Evolutionary conservation across 2,113 vertebrate species (phyloP).

Genomic region (Nansenia antarctica): DNA sequence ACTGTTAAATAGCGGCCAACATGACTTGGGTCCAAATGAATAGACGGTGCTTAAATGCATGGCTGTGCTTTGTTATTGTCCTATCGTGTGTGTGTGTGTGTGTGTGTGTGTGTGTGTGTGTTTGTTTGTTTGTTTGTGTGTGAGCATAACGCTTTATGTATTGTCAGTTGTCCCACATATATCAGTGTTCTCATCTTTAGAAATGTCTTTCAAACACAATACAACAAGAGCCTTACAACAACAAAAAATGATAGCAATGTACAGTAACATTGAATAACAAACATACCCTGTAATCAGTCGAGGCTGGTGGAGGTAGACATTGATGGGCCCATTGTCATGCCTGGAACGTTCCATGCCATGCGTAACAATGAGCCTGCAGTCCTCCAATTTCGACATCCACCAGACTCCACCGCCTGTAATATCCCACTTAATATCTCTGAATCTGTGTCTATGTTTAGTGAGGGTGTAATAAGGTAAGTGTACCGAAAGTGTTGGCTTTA

Average conservation of each 20-base stretch:
- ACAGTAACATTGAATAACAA: not conserved
- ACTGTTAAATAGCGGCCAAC: constrained; percentile 59
- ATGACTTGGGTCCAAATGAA: constrained; percentile 49
- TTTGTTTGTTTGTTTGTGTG: too few relatives aligned
- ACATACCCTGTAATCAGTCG: too few relatives aligned
- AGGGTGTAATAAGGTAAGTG: constrained; percentile 49
- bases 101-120: too few relatives aligned
- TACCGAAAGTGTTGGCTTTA: constrained; percentile 4
- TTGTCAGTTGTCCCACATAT: constrained; percentile 22
- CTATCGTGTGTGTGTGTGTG: too few relatives aligned
- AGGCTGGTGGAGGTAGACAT: too few relatives aligned
- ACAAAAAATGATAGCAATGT: not conserved
- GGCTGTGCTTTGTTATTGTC: constrained; percentile 38
- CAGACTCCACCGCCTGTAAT: too few relatives aligned
- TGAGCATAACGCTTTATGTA: constrained; percentile 30
- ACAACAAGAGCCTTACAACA: not conserved
- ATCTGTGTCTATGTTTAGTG: not conserved
- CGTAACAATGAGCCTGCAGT: too few relatives aligned
- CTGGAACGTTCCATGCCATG: too few relatives aligned
- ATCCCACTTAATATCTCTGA: not conserved
- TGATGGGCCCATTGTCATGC: too few relatives aligned
- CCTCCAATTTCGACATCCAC: too few relatives aligned
- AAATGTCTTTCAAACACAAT: not conserved
- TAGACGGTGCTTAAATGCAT: constrained; percentile 46
- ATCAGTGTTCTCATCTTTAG: constrained; percentile 34